phyloP scores from a whole-genome alignment of 2,888 invertebrate species.

The Cheilosia urbana region DNA sequence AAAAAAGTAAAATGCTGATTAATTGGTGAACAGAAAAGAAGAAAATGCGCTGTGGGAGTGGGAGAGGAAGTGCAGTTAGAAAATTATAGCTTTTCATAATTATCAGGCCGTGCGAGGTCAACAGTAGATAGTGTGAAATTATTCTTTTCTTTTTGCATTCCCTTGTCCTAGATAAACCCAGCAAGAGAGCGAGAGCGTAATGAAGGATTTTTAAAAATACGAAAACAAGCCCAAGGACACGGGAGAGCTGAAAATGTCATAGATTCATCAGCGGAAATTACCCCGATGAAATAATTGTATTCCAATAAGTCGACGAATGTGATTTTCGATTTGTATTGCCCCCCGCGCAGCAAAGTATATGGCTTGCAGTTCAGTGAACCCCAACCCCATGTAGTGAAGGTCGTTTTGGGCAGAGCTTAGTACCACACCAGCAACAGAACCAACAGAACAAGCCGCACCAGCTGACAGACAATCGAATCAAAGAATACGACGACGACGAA shows the following conservation, averaged over 20 bases:
- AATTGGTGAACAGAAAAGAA: constrained; percentile 19
- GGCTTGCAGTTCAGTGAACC: constrained; percentile 66
- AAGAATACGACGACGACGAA: neutral
- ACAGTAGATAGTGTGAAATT: constrained; percentile 5
- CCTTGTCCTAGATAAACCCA: constrained; percentile 61
- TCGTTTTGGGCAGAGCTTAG: constrained; percentile 42
- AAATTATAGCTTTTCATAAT: constrained; percentile 37
- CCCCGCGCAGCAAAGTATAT: neutral
- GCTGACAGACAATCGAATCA: constrained; percentile 35
- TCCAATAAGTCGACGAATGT: constrained; percentile 10
- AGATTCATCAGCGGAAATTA: constrained; percentile 7
- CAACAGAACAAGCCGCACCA: constrained; percentile 32
- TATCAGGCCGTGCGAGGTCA: constrained; percentile 20
- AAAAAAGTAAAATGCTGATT: constrained; percentile 23
- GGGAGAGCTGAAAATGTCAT: constrained; percentile 45
- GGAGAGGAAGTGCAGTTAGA: constrained; percentile 56
- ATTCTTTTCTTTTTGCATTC: constrained; percentile 11
- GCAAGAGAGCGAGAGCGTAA: constrained; percentile 14
- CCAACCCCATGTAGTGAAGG: constrained; percentile 67
- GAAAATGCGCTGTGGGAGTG: constrained; percentile 2
- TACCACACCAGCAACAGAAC: constrained; percentile 20
- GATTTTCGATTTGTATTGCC: neutral
- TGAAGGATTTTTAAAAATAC: constrained; percentile 38
- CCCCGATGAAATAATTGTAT: neutral
- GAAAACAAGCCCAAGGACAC: constrained; percentile 56